Conservation (phyloP, 2,113 vertebrate species). For the Esox niger region DNA sequence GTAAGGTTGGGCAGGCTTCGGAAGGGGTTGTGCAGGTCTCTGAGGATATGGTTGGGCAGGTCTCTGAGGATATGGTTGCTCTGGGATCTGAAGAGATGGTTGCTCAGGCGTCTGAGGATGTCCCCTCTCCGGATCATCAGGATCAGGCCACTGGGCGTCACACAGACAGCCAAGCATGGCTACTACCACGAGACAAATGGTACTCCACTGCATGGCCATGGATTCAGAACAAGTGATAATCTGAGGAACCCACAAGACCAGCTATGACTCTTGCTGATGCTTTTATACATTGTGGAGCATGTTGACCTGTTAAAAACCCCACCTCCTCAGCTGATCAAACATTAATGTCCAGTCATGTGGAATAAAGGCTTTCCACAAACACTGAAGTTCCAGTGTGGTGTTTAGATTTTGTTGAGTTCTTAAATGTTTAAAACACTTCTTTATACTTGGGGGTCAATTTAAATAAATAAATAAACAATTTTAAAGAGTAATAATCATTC, state of each 20-base stretch:
- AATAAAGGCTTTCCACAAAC: too few relatives aligned
- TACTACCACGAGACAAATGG: constrained; percentile 33
- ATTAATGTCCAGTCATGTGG: too few relatives aligned
- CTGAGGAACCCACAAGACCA: constrained; percentile 19
- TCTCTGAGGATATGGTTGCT: not conserved
- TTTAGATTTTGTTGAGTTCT: too few relatives aligned
- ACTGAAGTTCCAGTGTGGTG: not conserved
- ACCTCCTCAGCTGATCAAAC: too few relatives aligned
- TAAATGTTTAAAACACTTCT: too few relatives aligned
- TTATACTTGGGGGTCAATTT: too few relatives aligned
- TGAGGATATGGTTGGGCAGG: not conserved
- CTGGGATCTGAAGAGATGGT: not conserved
- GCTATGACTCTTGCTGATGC: not conserved
- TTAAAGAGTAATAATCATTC: too few relatives aligned
- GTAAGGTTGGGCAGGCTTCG: not conserved
- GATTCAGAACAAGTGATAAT: constrained; percentile 29
- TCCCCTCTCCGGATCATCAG: not conserved
- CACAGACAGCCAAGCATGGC: constrained; percentile 35
- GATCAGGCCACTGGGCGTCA: not conserved
- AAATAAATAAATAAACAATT: too few relatives aligned
- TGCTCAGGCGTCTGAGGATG: not conserved
- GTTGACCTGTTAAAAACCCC: too few relatives aligned
- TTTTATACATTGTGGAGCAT: constrained; percentile 37
- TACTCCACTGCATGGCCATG: constrained; percentile 39
- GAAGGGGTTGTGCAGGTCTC: too few relatives aligned